Conservation (phyloP, 2,888 invertebrate species). For the Spilosoma lubricipeda region DNA sequence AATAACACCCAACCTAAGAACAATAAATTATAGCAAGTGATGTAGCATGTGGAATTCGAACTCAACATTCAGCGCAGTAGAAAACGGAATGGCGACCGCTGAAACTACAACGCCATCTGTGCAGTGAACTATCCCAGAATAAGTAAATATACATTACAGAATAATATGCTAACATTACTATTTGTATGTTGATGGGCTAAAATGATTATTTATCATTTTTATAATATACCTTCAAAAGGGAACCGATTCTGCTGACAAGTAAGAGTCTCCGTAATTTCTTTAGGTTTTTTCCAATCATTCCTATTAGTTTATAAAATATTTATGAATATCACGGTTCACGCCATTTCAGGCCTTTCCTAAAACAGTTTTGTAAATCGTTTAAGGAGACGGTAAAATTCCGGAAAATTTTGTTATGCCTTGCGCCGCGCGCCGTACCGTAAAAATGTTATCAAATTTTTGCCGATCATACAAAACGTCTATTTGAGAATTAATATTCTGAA, state of each 20-base stretch:
- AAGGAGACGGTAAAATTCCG: constrained; percentile 54
- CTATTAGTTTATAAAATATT: constrained; percentile 68
- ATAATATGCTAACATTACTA: neutral
- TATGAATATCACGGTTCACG: constrained; percentile 61
- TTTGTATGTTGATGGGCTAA: too few relatives aligned
- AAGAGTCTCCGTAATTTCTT: constrained; percentile 23
- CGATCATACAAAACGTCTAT: constrained; percentile 1
- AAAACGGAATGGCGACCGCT: too few relatives aligned
- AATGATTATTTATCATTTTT: neutral
- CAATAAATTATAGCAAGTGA: too few relatives aligned
- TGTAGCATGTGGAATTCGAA: too few relatives aligned
- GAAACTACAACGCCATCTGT: too few relatives aligned
- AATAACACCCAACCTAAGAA: too few relatives aligned
- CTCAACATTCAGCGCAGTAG: too few relatives aligned
- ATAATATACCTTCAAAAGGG: constrained; percentile 24
- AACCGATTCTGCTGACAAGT: constrained; percentile 40
- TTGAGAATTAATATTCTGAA: constrained; percentile 1
- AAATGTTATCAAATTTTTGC: constrained; percentile 9
- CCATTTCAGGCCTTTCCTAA: constrained; percentile 53
- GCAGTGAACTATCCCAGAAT: neutral
- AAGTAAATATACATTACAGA: neutral
- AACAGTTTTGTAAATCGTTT: constrained; percentile 56
- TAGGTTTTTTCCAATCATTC: constrained; percentile 44
- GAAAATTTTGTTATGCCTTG: constrained; percentile 30
- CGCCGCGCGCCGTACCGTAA: neutral